phyloP scores from a whole-genome alignment of 2,888 invertebrate species.

The Chromoteleia sp. region DNA sequence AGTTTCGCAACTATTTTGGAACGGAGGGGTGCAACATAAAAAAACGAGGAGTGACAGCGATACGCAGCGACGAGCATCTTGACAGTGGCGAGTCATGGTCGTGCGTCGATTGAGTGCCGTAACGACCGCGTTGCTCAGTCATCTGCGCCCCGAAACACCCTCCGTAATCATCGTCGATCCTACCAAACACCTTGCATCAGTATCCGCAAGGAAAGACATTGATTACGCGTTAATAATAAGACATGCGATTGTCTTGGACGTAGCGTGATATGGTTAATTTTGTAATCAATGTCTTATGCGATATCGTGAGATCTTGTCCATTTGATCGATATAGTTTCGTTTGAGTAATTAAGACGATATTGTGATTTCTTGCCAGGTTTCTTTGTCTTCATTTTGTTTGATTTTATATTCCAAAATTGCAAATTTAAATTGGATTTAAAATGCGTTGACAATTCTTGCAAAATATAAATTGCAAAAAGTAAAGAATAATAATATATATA shows the following conservation, averaged over 20 bases:
- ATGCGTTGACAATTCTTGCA: too few species aligned
- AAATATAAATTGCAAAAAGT: too few species aligned
- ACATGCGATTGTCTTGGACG: slow-evolving; percentile 74
- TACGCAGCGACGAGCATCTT: slow-evolving; percentile 62
- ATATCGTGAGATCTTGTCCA: slow-evolving; percentile 2
- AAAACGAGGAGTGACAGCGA: slow-evolving; percentile 64
- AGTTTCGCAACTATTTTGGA: slow-evolving; percentile 65
- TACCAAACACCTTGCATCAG: slow-evolving; percentile 75
- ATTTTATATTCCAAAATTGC: too few species aligned
- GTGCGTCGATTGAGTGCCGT: slow-evolving; percentile 77
- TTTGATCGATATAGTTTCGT: not conserved
- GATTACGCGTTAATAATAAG: slow-evolving; percentile 79
- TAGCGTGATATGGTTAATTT: slow-evolving; percentile 50
- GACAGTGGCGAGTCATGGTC: slow-evolving; percentile 78
- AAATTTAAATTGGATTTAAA: too few species aligned
- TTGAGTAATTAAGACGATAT: slow-evolving; percentile 10
- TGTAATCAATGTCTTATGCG: slow-evolving; percentile 47
- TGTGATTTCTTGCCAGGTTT: slow-evolving; percentile 4
- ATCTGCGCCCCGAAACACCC: slow-evolving; percentile 74
- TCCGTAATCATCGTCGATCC: slow-evolving; percentile 73
- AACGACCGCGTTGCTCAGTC: slow-evolving; percentile 79
- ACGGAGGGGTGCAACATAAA: slow-evolving; percentile 49
- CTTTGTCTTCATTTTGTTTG: not conserved
- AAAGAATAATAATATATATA: too few species aligned
- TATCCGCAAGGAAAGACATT: slow-evolving; percentile 61